Conservation (phyloP, 2,113 vertebrate genomes). For the Gallinago media region DNA sequence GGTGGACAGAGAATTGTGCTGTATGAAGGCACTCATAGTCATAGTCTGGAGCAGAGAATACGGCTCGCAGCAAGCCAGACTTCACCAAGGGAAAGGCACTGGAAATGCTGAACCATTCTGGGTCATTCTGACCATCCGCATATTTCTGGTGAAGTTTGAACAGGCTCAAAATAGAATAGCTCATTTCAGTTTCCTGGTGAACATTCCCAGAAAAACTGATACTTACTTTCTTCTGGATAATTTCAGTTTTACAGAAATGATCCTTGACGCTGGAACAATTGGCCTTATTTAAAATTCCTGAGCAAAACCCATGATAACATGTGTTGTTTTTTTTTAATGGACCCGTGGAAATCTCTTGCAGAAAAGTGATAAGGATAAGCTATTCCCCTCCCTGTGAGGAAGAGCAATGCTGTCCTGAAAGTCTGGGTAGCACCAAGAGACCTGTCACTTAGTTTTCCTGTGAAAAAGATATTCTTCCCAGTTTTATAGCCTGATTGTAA, state of each 20-base stretch:
- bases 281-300: background rate
- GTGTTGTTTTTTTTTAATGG: background rate
- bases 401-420: background rate
- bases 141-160: background rate
- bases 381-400: background rate
- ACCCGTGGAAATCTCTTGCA: background rate
- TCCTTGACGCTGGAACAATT: background rate
- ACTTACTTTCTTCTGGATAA: background rate
- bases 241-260: background rate
- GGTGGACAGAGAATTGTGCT: background rate
- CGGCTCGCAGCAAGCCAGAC: rapidly evolving
- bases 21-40: background rate
- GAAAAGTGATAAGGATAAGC: background rate
- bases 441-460: background rate
- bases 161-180: background rate
- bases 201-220: background rate
- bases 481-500: background rate
- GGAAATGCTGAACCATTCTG: background rate
- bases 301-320: background rate
- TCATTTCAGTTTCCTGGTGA: background rate
- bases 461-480: background rate
- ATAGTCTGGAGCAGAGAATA: background rate
- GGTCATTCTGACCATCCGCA: background rate
- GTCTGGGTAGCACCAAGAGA: background rate
- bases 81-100: background rate